A percentile compares a stretch with the other conserved stretches of the same genome.
phyloP scores from a whole-genome alignment of 1,140 invertebrate species.

The Sycophila sp. region DNA sequence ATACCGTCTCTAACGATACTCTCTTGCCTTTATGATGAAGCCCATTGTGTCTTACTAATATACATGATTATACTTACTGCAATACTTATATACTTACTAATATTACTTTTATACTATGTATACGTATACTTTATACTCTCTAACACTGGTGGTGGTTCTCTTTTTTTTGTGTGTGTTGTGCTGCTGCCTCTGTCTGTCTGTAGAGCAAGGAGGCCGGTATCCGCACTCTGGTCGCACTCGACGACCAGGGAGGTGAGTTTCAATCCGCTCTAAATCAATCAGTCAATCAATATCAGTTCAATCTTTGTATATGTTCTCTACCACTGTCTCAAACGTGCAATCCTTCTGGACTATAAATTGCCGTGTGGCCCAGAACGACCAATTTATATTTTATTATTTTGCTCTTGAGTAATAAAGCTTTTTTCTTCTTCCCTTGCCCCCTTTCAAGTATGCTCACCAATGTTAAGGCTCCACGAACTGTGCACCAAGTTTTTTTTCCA shows the following conservation, averaged over 20 bases:
- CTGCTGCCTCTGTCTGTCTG: constrained; percentile 74
- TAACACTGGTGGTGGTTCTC: constrained; percentile 66
- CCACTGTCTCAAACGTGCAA: constrained; percentile 12
- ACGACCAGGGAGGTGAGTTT: constrained; percentile 98
- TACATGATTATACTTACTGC: constrained; percentile 35
- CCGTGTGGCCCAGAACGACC: not conserved
- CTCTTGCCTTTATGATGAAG: constrained; percentile 21
- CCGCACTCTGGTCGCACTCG: constrained; percentile 97
- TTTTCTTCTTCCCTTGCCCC: too few species aligned
- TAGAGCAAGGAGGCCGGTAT: constrained; percentile 99
- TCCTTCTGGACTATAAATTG: constrained; percentile 9
- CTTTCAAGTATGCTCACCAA: too few species aligned
- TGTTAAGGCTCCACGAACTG: not conserved
- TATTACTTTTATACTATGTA: constrained; percentile 51
- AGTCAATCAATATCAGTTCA: constrained; percentile 34
- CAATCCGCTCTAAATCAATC: constrained; percentile 38
- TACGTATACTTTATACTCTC: constrained; percentile 48
- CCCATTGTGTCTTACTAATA: constrained; percentile 43
- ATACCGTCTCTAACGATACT: not conserved
- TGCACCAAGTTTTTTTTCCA: not conserved
- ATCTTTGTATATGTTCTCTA: constrained; percentile 28
- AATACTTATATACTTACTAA: constrained; percentile 35
- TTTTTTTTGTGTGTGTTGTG: constrained; percentile 66
- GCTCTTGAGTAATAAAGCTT: not conserved
- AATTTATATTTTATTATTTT: constrained; percentile 27